These are phyloP conservation scores for Drosophila paramelanica DNA, from an alignment of 2,888 invertebrate genomes.

Conservation along the genomic window DNA sequence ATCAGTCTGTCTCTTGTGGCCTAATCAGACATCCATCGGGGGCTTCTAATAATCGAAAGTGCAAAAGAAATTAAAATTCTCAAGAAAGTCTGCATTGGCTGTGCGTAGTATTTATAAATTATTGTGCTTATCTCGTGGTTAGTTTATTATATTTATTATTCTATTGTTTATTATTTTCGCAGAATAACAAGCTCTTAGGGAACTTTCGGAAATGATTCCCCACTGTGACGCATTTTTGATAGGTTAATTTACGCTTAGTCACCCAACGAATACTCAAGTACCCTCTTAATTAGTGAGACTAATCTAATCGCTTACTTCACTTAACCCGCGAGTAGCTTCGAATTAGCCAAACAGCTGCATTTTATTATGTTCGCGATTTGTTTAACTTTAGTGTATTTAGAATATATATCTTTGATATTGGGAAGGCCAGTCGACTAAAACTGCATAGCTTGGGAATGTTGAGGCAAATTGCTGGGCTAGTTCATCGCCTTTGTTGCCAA, in stretches of 20 bases:
- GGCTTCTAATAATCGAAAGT: not conserved
- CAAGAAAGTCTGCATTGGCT: not conserved
- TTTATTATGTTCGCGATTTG: not conserved
- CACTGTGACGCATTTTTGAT: not conserved
- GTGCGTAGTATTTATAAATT: not conserved
- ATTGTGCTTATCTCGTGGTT: not conserved
- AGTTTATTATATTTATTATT: not conserved
- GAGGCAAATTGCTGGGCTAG: slow-evolving; percentile 84
- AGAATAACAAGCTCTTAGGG: not conserved
- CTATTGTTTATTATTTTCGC: not conserved
- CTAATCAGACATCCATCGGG: slow-evolving; percentile 3
- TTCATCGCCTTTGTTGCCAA: slow-evolving; percentile 84
- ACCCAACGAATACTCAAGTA: not conserved
- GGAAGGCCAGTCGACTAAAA: slow-evolving; percentile 85
- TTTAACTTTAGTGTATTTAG: not conserved
- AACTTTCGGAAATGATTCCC: not conserved
- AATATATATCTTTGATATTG: slow-evolving; percentile 83
- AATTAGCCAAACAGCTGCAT: not conserved
- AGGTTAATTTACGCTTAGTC: not conserved
- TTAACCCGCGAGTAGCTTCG: not conserved
- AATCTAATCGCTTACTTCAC: not conserved
- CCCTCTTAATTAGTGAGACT: not conserved
- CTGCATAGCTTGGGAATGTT: slow-evolving; percentile 86
- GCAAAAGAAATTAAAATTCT: not conserved
- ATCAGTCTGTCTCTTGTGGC: slow-evolving; percentile 7